phyloP scores from a whole-genome alignment of 2,113 vertebrate species.

The Dissostichus mawsoni region DNA sequence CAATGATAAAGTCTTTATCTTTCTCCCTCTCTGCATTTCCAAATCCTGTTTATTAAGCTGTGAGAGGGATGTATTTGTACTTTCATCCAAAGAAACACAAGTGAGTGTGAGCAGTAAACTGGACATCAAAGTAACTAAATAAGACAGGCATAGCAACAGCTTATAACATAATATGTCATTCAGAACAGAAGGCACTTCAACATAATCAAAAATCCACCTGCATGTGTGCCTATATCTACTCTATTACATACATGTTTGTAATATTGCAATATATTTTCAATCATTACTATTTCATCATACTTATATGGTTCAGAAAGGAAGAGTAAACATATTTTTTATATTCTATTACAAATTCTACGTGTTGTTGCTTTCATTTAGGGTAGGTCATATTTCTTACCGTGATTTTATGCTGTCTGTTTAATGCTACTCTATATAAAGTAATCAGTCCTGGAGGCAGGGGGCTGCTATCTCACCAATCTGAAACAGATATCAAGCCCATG shows the following conservation, averaged over 20 bases:
- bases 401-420: not conserved
- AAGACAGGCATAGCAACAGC: constrained; percentile 37
- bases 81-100: not conserved
- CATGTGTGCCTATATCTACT: constrained; percentile 3
- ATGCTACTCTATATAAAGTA: constrained; percentile 34
- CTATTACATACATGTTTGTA: not conserved
- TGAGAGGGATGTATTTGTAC: constrained; percentile 4
- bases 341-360: not conserved
- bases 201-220: constrained; percentile 32
- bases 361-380: not conserved
- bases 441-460: constrained; percentile 38
- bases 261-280: constrained; percentile 25
- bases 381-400: not conserved
- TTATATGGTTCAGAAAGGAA: constrained; percentile 8
- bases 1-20: not conserved
- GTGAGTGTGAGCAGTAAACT: constrained; percentile 40
- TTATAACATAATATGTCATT: constrained; percentile 6
- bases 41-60: constrained; percentile 16
- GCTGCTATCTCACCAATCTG: constrained; percentile 46
- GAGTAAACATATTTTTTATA: not conserved
- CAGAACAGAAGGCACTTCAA: constrained; percentile 30
- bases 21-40: constrained; percentile 11
- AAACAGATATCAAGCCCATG: constrained; percentile 48
- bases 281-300: not conserved
- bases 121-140: constrained; percentile 55